phyloP scores from a whole-genome alignment of 2,888 invertebrate species.

The Morpho deidamia region DNA sequence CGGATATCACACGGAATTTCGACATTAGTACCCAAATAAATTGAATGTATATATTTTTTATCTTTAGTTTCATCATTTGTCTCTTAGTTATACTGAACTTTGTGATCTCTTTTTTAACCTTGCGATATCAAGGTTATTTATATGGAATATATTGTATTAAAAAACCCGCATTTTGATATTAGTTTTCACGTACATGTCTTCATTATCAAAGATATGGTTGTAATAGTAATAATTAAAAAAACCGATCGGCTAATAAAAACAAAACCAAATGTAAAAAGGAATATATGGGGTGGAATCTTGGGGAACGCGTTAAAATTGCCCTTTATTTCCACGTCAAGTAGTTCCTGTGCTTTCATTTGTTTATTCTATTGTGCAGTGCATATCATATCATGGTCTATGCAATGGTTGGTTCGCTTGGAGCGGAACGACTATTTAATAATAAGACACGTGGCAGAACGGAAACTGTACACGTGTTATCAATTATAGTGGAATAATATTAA shows the following conservation, averaged over 20 bases:
- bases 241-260: too few species aligned
- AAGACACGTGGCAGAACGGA: slow-evolving; percentile 69
- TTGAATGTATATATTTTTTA: slow-evolving; percentile 7
- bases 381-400: slow-evolving; percentile 34
- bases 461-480: slow-evolving; percentile 71
- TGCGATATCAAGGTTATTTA: neutral
- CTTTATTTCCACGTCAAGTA: slow-evolving; percentile 49
- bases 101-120: slow-evolving; percentile 18
- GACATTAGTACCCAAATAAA: neutral
- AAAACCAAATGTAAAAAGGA: too few species aligned
- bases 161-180: too few species aligned
- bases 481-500: slow-evolving; percentile 55
- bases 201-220: too few species aligned
- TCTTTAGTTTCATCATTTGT: slow-evolving; percentile 6
- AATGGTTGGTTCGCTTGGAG: slow-evolving; percentile 34
- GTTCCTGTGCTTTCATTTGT: slow-evolving; percentile 45
- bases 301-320: slow-evolving; percentile 37
- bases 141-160: neutral
- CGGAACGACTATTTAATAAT: slow-evolving; percentile 68
- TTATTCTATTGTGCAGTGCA: slow-evolving; percentile 37
- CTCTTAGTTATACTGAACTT: slow-evolving; percentile 17
- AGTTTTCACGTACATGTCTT: too few species aligned
- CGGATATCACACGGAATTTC: too few species aligned
- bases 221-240: too few species aligned
- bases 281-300: neutral